A percentile compares a stretch with the other conserved stretches of the same genome.
phyloP scores from a whole-genome alignment of 2,888 invertebrate species.

The Allophyes oxyacanthae region DNA sequence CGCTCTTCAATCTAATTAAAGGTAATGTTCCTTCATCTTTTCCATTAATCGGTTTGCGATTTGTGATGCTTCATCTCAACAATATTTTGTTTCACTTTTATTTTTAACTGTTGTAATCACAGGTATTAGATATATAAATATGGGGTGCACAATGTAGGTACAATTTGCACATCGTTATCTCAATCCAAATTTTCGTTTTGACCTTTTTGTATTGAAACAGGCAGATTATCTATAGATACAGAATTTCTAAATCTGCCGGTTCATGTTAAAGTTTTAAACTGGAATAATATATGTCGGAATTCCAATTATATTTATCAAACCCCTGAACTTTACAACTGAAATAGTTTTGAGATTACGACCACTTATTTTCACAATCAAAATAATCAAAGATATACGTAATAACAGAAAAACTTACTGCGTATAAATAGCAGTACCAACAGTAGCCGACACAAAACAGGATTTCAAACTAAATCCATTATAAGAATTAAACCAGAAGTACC shows the following conservation, averaged over 20 bases:
- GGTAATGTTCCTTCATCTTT: neutral
- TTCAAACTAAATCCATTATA: neutral
- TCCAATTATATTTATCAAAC: neutral
- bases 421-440: neutral
- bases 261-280: neutral
- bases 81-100: too few relatives aligned
- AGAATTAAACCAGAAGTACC: too few relatives aligned
- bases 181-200: too few relatives aligned
- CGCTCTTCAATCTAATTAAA: slow-evolving; percentile 17
- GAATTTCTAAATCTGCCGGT: too few relatives aligned
- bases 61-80: too few relatives aligned
- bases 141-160: too few relatives aligned
- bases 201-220: too few relatives aligned
- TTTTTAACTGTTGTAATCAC: too few relatives aligned
- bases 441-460: neutral
- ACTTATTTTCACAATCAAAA: neutral
- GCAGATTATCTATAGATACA: too few relatives aligned
- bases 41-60: too few relatives aligned
- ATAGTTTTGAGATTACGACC: neutral
- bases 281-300: neutral
- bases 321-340: neutral
- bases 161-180: too few relatives aligned
- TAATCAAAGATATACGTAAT: neutral
- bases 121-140: too few relatives aligned
- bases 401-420: neutral